Conservation (phyloP, 2,797 vertebrate genomes). For the Thamnophis elegans region DNA sequence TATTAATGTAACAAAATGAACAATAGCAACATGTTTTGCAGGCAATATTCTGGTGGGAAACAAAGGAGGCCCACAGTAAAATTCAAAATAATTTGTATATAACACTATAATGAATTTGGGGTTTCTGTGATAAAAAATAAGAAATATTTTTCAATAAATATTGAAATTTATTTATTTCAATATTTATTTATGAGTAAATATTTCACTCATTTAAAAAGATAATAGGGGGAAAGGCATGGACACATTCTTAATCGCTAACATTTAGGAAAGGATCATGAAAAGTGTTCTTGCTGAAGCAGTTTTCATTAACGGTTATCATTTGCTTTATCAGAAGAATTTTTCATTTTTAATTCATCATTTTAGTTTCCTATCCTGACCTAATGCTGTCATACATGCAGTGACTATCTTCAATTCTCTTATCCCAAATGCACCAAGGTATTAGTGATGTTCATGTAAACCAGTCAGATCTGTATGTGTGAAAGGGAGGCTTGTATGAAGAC, state of each 20-base stretch:
- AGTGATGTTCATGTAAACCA: not conserved
- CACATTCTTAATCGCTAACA: not conserved
- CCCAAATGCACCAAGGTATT: not conserved
- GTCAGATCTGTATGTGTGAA: not conserved
- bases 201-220: not conserved
- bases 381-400: not conserved
- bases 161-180: too few relatives aligned
- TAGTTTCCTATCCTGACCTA: not conserved
- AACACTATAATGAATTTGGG: not conserved
- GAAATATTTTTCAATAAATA: not conserved
- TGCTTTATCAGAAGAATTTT: not conserved
- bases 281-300: not conserved
- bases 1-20: not conserved
- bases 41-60: not conserved
- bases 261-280: not conserved
- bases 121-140: not conserved
- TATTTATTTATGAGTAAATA: not conserved
- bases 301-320: not conserved
- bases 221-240: not conserved
- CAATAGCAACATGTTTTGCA: not conserved
- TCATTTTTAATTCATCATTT: not conserved
- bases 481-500: not conserved
- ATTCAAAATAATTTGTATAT: not conserved
- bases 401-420: not conserved
- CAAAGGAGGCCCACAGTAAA: not conserved